These are phyloP conservation scores for Falcunculus frontatus DNA, from an alignment of 2,113 vertebrate species.

Conservation along the genomic window DNA sequence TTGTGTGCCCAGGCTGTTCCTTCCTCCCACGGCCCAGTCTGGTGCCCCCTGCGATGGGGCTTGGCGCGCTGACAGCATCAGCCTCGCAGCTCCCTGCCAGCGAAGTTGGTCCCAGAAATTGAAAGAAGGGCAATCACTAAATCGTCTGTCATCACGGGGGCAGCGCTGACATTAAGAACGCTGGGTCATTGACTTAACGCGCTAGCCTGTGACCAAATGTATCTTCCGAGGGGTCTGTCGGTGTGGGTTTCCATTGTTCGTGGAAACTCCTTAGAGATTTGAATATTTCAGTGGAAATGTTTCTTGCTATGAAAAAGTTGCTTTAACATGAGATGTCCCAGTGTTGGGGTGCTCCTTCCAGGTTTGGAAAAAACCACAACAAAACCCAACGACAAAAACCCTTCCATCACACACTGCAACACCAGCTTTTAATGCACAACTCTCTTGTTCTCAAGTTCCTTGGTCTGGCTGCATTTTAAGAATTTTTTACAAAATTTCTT, in stretches of 20 bases:
- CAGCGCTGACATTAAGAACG: rapidly evolving
- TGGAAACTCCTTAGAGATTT: neutral
- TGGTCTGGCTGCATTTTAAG: neutral
- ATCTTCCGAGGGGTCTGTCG: neutral
- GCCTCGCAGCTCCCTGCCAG: neutral
- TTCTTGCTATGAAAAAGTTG: neutral
- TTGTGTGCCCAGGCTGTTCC: neutral
- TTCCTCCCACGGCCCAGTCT: neutral
- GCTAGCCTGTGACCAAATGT: neutral
- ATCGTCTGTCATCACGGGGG: neutral
- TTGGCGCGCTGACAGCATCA: neutral
- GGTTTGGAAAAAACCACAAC: neutral
- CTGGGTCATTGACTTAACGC: neutral
- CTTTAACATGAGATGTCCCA: neutral
- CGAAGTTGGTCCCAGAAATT: neutral
- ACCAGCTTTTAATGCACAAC: neutral
- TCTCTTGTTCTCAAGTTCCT: neutral
- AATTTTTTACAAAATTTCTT: neutral
- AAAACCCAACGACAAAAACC: neutral
- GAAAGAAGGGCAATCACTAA: neutral
- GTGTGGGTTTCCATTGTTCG: neutral
- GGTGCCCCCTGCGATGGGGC: neutral
- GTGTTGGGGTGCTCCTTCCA: neutral
- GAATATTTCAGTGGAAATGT: neutral
- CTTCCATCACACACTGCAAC: neutral